Percentiles rank a stretch among this genome's conserved stretches.
Conservation (phyloP, 2,113 vertebrate species). For the Etheostoma cragini region DNA sequence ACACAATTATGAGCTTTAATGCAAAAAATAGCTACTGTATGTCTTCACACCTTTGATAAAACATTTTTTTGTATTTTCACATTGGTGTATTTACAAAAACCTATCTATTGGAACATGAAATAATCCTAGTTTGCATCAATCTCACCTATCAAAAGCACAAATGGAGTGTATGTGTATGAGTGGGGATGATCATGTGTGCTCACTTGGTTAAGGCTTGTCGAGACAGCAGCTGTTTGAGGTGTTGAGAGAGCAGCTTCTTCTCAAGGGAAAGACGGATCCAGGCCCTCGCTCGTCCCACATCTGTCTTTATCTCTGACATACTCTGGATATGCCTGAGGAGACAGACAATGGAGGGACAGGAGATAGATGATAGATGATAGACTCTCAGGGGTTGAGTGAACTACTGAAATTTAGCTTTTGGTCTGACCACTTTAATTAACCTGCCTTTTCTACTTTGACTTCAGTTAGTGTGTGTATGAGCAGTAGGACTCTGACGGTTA, state of each 20-base stretch:
- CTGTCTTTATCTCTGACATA: slow-evolving; percentile 95
- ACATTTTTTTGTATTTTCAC: not conserved
- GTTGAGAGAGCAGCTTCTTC: slow-evolving; percentile 94
- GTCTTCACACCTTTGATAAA: not conserved
- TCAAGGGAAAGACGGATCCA: slow-evolving; percentile 96
- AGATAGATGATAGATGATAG: not conserved
- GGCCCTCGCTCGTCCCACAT: slow-evolving; percentile 92
- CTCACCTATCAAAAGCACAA: not conserved
- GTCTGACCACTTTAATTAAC: not conserved
- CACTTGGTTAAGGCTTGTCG: slow-evolving; percentile 91
- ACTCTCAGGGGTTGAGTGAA: not conserved
- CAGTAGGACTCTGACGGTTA: too few relatives aligned
- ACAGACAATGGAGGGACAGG: not conserved
- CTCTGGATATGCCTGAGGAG: slow-evolving; percentile 91
- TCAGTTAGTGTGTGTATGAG: not conserved
- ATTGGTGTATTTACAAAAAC: not conserved
- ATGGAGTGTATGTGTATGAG: not conserved
- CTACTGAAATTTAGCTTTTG: not conserved
- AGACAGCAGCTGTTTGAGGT: slow-evolving; percentile 92
- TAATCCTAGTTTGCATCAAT: not conserved
- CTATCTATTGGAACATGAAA: not conserved
- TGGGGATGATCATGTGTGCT: slow-evolving; percentile 40
- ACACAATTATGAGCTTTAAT: not conserved
- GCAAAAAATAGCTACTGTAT: too few relatives aligned
- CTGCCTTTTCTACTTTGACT: not conserved